Conservation (phyloP, 2,797 vertebrate genomes). For the Cebuella pygmaea region DNA sequence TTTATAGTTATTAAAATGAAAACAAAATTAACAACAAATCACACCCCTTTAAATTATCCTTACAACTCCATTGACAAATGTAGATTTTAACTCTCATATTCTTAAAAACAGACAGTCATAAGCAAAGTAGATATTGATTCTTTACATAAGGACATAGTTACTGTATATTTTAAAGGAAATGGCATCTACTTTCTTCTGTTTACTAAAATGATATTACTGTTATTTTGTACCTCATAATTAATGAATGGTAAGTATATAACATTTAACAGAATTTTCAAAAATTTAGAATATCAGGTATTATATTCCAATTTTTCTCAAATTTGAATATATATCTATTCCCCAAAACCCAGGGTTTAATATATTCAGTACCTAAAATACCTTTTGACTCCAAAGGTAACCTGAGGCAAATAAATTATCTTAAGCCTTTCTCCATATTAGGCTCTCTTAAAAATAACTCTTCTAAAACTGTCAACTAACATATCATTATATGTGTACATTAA, state of each 20-base stretch:
- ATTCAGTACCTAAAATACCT: slow-evolving; percentile 47
- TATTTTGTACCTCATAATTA: neutral
- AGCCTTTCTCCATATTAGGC: neutral
- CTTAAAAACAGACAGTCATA: slow-evolving; percentile 34
- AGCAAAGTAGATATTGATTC: slow-evolving; percentile 16
- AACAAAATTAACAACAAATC: slow-evolving; percentile 47
- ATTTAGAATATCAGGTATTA: slow-evolving; percentile 17
- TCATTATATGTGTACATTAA: slow-evolving; percentile 36
- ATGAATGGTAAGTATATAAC: neutral
- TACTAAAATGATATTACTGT: slow-evolving; percentile 12
- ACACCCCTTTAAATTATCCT: slow-evolving; percentile 16
- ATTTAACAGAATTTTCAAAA: slow-evolving; percentile 31
- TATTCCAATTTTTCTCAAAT: slow-evolving; percentile 47
- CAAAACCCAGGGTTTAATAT: slow-evolving; percentile 39
- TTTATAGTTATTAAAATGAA: neutral
- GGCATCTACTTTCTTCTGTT: neutral
- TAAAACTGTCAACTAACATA: slow-evolving; percentile 15
- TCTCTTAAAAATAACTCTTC: slow-evolving; percentile 17
- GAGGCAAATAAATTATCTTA: slow-evolving; percentile 36
- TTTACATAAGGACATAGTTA: neutral
- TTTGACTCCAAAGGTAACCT: slow-evolving; percentile 34
- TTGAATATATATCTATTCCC: neutral
- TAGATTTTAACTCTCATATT: slow-evolving; percentile 21
- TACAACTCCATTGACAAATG: neutral
- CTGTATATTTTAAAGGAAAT: slow-evolving; percentile 47